phyloP scores from a whole-genome alignment of 2,113 vertebrate genomes.

The Brachyhypopomus occidentalis region DNA sequence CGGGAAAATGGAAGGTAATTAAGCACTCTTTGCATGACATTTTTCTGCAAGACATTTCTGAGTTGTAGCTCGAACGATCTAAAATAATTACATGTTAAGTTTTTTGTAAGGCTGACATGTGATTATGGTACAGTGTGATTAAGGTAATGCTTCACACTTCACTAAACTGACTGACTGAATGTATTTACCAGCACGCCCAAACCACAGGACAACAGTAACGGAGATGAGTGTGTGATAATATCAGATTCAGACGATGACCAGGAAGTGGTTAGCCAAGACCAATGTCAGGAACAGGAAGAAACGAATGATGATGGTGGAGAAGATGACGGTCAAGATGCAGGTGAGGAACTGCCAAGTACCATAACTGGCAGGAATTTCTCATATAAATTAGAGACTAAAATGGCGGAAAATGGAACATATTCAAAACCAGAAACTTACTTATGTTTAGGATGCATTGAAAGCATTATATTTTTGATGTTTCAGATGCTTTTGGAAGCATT shows the following conservation, averaged over 20 bases:
- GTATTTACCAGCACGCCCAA: slow-evolving; percentile 57
- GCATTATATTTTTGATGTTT: no score
- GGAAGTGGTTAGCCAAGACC: slow-evolving; percentile 56
- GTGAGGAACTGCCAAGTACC: slow-evolving; percentile 29
- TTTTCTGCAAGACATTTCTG: no score
- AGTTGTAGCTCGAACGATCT: no score
- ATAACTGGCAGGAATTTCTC: neutral
- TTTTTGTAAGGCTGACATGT: neutral
- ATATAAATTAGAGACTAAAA: neutral
- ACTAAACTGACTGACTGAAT: neutral
- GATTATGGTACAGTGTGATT: no score
- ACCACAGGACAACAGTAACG: slow-evolving; percentile 66
- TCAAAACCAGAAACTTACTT: no score
- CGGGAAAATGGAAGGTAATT: slow-evolving; percentile 78
- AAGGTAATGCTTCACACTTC: no score
- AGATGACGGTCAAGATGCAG: slow-evolving; percentile 54
- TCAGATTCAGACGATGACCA: slow-evolving; percentile 77
- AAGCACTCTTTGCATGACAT: neutral
- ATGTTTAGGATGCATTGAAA: no score
- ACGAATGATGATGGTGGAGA: slow-evolving; percentile 58
- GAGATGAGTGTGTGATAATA: slow-evolving; percentile 79
- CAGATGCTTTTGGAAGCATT: no score
- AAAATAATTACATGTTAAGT: neutral
- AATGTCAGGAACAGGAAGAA: slow-evolving; percentile 46
- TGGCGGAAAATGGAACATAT: neutral